Conservation (phyloP, 2,888 invertebrate species). For the Pollenia angustigena region DNA sequence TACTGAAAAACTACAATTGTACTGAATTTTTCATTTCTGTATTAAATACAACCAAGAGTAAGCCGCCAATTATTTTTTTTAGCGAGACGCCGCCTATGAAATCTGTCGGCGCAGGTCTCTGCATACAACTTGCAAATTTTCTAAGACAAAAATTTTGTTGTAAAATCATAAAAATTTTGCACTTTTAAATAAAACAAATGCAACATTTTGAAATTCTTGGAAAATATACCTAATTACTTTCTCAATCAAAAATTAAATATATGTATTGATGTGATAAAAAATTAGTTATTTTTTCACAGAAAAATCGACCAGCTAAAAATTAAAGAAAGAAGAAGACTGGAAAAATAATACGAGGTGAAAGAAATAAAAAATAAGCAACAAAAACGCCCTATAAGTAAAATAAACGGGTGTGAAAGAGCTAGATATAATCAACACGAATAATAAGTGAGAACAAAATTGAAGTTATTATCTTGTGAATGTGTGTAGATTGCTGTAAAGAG, state of each 20-base stretch:
- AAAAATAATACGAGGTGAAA: conserved; percentile 48
- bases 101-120: too few species aligned
- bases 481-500: conserved; percentile 72
- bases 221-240: background rate
- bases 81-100: too few species aligned
- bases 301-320: conserved; percentile 64
- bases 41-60: too few species aligned
- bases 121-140: too few species aligned
- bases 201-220: too few species aligned
- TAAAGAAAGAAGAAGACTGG: conserved; percentile 57
- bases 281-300: conserved; percentile 39
- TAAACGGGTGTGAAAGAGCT: conserved; percentile 57
- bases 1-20: too few species aligned
- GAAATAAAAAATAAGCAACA: conserved; percentile 50
- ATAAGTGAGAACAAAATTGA: conserved; percentile 62
- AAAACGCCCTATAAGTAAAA: conserved; percentile 67
- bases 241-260: background rate
- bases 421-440: conserved; percentile 46
- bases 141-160: too few species aligned
- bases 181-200: too few species aligned
- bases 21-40: too few species aligned
- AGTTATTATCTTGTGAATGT: conserved; percentile 67
- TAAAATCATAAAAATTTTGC: too few species aligned
- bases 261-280: background rate
- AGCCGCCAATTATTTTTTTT: too few species aligned